These are phyloP conservation scores for Morpho helenor DNA, from an alignment of 2,888 invertebrate genomes.

Conservation along the genomic window DNA sequence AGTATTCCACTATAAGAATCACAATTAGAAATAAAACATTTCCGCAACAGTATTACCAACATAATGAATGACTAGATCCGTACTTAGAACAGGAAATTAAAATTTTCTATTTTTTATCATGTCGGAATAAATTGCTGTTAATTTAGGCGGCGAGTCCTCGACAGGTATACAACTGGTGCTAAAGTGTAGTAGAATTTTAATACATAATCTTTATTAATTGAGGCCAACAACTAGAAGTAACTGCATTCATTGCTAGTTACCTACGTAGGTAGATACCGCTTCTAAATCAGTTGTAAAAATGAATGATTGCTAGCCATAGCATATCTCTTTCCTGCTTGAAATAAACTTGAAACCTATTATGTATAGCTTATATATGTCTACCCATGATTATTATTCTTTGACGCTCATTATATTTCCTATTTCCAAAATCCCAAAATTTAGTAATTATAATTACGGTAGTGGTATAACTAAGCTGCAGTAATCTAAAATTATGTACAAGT, in stretches of 20 bases:
- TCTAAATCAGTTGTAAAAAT: too few relatives aligned
- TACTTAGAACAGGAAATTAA: constrained; percentile 2
- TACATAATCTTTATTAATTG: constrained; percentile 63
- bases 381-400: too few relatives aligned
- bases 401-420: background rate
- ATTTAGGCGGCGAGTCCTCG: constrained; percentile 17
- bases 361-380: too few relatives aligned
- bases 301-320: background rate
- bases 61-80: constrained; percentile 1
- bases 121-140: constrained; percentile 7
- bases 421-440: background rate
- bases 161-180: constrained; percentile 29
- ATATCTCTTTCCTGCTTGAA: too few relatives aligned
- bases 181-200: constrained; percentile 45
- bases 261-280: constrained; percentile 21
- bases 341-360: too few relatives aligned
- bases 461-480: too few relatives aligned
- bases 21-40: too few relatives aligned
- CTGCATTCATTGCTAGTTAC: constrained; percentile 51
- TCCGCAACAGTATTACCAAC: constrained; percentile 3
- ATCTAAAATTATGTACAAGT: too few relatives aligned
- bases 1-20: too few relatives aligned
- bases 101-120: background rate
- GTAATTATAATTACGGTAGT: background rate
- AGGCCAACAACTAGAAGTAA: constrained; percentile 60